Conservation (phyloP, 2,113 vertebrate species). For the Clarias gariepinus region DNA sequence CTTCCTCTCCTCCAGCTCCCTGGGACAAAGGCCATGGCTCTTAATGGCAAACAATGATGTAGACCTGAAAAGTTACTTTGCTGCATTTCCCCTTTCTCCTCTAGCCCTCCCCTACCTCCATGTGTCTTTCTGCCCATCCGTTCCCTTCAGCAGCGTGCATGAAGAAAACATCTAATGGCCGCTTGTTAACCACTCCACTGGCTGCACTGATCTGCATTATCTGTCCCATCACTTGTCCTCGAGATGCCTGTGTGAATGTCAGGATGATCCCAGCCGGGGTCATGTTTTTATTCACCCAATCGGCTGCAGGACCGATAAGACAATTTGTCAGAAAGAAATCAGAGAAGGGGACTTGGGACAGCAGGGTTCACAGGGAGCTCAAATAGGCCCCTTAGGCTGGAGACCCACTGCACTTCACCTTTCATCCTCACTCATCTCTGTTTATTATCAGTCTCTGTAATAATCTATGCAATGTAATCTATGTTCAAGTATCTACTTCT, state of each 20-base stretch:
- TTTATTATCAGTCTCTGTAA: slow-evolving; percentile 6
- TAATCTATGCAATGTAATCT: slow-evolving; percentile 40
- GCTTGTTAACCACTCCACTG: slow-evolving; percentile 84
- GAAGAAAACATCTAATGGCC: slow-evolving; percentile 92
- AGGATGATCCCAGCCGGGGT: slow-evolving; percentile 72
- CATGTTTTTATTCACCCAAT: slow-evolving; percentile 82
- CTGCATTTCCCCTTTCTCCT: slow-evolving; percentile 8
- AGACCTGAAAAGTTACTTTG: slow-evolving; percentile 77
- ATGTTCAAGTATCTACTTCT: slow-evolving; percentile 39
- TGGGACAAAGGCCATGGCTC: slow-evolving; percentile 79
- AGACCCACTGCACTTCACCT: slow-evolving; percentile 37
- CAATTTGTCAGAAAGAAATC: slow-evolving; percentile 81
- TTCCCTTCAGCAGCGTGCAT: slow-evolving; percentile 70
- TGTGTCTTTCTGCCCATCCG: slow-evolving; percentile 58
- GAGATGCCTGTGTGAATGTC: slow-evolving; percentile 75
- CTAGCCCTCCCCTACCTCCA: slow-evolving; percentile 60
- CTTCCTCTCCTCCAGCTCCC: slow-evolving; percentile 34
- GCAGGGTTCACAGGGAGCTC: slow-evolving; percentile 57
- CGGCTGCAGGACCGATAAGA: slow-evolving; percentile 72
- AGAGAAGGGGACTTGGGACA: slow-evolving; percentile 70
- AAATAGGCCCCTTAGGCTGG: slow-evolving; percentile 37
- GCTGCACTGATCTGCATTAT: slow-evolving; percentile 76
- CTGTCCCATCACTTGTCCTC: slow-evolving; percentile 69
- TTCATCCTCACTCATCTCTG: slow-evolving; percentile 23
- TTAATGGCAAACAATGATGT: slow-evolving; percentile 78